Conservation (phyloP, 2,797 vertebrate genomes). For the Mus spretus region DNA sequence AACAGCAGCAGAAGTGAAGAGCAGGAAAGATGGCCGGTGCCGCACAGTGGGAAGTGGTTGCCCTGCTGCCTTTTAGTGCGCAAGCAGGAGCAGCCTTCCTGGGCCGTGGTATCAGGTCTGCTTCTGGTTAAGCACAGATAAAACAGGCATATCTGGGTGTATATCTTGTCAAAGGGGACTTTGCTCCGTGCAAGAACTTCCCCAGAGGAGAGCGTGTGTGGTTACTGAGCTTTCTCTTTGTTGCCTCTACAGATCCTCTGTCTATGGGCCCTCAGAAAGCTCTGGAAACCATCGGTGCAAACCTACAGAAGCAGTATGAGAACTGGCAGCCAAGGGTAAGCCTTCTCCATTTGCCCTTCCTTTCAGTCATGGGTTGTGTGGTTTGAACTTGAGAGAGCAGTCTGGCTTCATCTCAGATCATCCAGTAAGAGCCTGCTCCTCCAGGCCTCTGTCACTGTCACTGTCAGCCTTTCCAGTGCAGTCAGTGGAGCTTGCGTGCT, state of each 20-base stretch:
- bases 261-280: slow-evolving; percentile 99
- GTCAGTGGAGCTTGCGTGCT: too few species aligned
- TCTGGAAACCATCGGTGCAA: slow-evolving; percentile 98
- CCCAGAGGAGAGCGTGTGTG: rapidly evolving
- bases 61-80: neutral
- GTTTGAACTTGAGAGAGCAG: neutral
- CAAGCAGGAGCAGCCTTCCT: too few species aligned
- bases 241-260: slow-evolving; percentile 93
- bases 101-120: too few species aligned
- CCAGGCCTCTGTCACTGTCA: rapidly evolving
- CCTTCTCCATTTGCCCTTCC: neutral
- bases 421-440: rapidly evolving
- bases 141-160: neutral
- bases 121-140: neutral
- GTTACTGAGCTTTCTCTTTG: neutral
- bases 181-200: neutral
- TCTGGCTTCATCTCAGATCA: rapidly evolving
- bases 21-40: neutral
- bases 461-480: neutral
- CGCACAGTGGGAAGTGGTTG: neutral
- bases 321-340: slow-evolving; percentile 99
- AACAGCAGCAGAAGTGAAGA: rapidly evolving
- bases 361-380: too few species aligned
- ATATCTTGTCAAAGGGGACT: neutral
- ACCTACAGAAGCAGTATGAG: slow-evolving; percentile 99